Evolutionary conservation across 2,888 invertebrate genomes (phyloP).

Genomic region (Anorthoa munda): DNA sequence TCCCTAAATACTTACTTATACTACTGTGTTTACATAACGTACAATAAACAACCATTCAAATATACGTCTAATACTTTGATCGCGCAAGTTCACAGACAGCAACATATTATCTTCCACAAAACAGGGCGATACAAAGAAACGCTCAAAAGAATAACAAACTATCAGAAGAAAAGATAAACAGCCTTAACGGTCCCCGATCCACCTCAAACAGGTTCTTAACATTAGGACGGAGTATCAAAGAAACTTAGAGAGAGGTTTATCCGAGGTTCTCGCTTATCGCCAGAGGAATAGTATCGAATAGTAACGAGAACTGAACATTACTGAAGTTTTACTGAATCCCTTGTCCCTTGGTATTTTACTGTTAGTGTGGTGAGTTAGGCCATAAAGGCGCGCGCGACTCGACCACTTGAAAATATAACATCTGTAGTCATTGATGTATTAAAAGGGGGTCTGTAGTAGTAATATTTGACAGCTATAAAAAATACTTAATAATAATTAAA

Average conservation of each 20-base stretch:
- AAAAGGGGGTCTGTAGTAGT: too few relatives aligned
- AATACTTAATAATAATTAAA: too few relatives aligned
- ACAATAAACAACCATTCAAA: too few relatives aligned
- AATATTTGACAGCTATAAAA: too few relatives aligned
- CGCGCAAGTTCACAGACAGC: not conserved
- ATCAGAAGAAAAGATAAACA: not conserved
- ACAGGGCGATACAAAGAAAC: not conserved
- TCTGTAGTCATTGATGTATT: too few relatives aligned
- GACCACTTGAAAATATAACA: not conserved
- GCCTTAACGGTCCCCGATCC: not conserved
- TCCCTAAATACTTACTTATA: too few relatives aligned
- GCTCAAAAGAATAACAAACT: not conserved
- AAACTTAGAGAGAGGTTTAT: slow-evolving; percentile 19
- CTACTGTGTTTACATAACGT: too few relatives aligned
- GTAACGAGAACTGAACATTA: slow-evolving; percentile 2
- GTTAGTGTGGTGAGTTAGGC: not conserved
- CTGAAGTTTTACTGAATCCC: slow-evolving; percentile 23
- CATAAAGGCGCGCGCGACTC: not conserved
- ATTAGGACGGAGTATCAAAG: slow-evolving; percentile 20
- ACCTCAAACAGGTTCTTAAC: slow-evolving; percentile 30
- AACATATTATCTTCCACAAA: not conserved
- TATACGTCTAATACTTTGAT: not conserved
- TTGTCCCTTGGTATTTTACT: slow-evolving; percentile 15
- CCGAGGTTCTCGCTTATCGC: slow-evolving; percentile 3
- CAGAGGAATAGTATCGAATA: slow-evolving; percentile 6